A percentile compares a stretch with the other conserved stretches of the same genome.
Evolutionary conservation across 2,797 vertebrate genomes (phyloP).

Genomic region (Melanotaenia boesemani): DNA sequence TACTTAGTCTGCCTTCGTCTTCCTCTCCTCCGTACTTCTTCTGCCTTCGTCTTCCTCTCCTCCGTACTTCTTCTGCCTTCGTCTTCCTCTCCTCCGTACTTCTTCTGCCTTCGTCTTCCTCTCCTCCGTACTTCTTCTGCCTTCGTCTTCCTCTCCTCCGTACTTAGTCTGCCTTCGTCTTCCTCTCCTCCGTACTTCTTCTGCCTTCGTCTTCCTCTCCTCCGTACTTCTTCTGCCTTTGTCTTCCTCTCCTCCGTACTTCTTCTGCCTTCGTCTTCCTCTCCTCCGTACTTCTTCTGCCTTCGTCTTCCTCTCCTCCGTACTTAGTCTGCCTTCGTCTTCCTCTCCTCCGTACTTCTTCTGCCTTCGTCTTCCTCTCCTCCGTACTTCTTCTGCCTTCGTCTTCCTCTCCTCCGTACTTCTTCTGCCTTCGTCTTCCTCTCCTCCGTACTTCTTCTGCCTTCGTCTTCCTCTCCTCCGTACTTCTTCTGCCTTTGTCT

Average conservation of each 20-base stretch:
- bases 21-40: constrained; percentile 2
- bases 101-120: neutral
- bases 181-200: constrained; percentile 2
- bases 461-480: no score
- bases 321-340: neutral
- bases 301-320: neutral
- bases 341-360: neutral
- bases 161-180: neutral
- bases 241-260: constrained; percentile 3
- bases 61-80: neutral
- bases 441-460: no score
- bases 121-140: neutral
- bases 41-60: neutral
- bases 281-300: constrained; percentile 1
- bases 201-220: neutral
- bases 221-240: neutral
- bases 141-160: neutral
- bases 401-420: no score
- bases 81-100: constrained; percentile 3
- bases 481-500: no score
- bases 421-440: no score
- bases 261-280: neutral
- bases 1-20: neutral
- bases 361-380: no score
- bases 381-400: no score